Evolutionary conservation across 2,113 vertebrate species (phyloP), one percentile per base, ranked within the genome.

Genomic region (Urocynchramus pylzowi): DNA sequence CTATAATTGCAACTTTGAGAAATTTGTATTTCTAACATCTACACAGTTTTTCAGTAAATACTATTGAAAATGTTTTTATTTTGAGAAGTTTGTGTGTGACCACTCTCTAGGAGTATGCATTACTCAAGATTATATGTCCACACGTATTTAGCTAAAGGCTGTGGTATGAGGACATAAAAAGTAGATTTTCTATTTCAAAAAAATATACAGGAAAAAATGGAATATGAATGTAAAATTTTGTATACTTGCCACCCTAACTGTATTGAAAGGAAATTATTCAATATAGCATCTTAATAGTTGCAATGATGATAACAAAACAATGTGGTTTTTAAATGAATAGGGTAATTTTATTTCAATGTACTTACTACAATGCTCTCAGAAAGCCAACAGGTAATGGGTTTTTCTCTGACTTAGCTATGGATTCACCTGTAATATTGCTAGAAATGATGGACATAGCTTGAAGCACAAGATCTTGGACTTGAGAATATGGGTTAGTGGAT

Each of bases 291-390:
- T 68, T 35, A 78, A 42, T 14, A 4, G 5, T 22, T 39, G 16
- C 11, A 61, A 35, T 4, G 45, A 61, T 71, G 19, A 64, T 68
- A 24, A 54, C 3, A 68, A 60, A 37, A 19, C 35, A 31, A 12
- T 1, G 2, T 10, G 7, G 0, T 15, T 44, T 82, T 64, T 31
- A 9, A 76, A 70, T 33, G 1, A 80, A 23, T 11, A 5, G 2
- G 9, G 20, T 42, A 18, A 0, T 3, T 79, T 79, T 41, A 42
- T 44, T 31, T 61, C 9, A 27, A 9, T 27, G 10, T 65, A 8
- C 3, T 74, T 81, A 45, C 4, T 85, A 21, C 57, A 22, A 44
- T 27, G 10, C 2, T 56, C 22, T 50, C 16, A 63, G 54, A 87
- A 73, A 77, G 8, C 6, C 13, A 53, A 16, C 1, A 70, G 57